These are phyloP conservation scores for Heliconius himera DNA, from an alignment of 1,140 invertebrate species.

Conservation along the genomic window DNA sequence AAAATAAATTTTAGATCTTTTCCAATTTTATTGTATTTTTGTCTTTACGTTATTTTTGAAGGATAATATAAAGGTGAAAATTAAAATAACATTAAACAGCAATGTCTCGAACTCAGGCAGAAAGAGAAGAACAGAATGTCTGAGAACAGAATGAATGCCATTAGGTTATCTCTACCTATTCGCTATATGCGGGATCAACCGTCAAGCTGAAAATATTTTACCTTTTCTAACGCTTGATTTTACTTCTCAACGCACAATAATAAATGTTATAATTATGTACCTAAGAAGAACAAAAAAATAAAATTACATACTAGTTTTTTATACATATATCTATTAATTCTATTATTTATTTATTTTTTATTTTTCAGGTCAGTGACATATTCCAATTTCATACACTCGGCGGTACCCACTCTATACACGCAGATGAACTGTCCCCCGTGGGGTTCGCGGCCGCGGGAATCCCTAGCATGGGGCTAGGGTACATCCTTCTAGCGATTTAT, in stretches of 20 bases:
- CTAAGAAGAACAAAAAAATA: no score
- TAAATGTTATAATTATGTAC: no score
- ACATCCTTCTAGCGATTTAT: neutral
- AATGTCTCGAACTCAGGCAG: neutral
- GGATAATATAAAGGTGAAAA: no score
- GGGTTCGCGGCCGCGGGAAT: constrained; percentile 48
- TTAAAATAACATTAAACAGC: neutral
- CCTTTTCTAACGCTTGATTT: no score
- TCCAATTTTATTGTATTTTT: no score
- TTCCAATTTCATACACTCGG: constrained; percentile 84
- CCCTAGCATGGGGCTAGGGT: constrained; percentile 30
- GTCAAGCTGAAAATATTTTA: neutral
- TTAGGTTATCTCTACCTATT: neutral
- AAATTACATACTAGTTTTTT: no score
- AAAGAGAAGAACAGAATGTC: neutral
- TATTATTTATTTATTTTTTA: no score
- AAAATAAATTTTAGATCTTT: no score
- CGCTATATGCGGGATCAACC: neutral
- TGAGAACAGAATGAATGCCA: neutral
- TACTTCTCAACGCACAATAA: no score
- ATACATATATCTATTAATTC: no score
- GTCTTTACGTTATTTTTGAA: no score
- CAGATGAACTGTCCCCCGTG: constrained; percentile 69
- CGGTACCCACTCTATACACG: constrained; percentile 63
- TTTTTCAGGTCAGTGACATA: constrained; percentile 83